Percentiles rank a stretch among this genome's conserved stretches.
Evolutionary conservation across 2,797 vertebrate genomes (phyloP).

Genomic region (Borostomias antarcticus): DNA sequence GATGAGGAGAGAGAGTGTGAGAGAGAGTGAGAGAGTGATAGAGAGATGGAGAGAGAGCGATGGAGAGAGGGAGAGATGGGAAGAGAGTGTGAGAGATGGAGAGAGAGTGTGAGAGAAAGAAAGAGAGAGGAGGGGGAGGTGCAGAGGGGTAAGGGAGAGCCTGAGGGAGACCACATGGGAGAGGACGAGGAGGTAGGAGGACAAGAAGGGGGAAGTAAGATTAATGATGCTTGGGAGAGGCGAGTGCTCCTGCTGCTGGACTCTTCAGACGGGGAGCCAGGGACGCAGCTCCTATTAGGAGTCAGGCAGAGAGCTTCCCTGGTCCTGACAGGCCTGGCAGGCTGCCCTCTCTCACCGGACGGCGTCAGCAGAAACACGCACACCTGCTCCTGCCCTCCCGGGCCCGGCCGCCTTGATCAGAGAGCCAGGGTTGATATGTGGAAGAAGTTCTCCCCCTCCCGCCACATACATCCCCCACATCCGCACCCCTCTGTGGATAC

Average conservation of each 20-base stretch:
- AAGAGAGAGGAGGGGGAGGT: conserved; percentile 26
- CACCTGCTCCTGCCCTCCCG: not conserved
- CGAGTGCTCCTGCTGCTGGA: conserved; percentile 63
- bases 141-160: conserved; percentile 60
- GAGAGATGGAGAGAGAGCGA: not conserved
- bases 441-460: conserved; percentile 15
- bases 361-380: conserved; percentile 26
- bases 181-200: conserved; percentile 63
- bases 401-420: conserved; percentile 12
- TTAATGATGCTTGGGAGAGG: conserved; percentile 73
- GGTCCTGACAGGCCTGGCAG: conserved; percentile 24
- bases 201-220: conserved; percentile 73
- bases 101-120: not conserved
- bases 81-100: conserved; percentile 10
- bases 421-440: conserved; percentile 39
- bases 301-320: conserved; percentile 38
- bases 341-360: conserved; percentile 19
- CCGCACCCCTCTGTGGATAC: conserved; percentile 10
- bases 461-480: not conserved
- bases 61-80: not conserved
- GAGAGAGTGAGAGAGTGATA: not conserved
- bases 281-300: conserved; percentile 58
- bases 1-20: not conserved
- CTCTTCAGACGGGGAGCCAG: conserved; percentile 65
- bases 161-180: conserved; percentile 67